These are phyloP conservation scores for Caradrina clavipalpis DNA, from an alignment of 2,888 invertebrate genomes.

Conservation along the genomic window DNA sequence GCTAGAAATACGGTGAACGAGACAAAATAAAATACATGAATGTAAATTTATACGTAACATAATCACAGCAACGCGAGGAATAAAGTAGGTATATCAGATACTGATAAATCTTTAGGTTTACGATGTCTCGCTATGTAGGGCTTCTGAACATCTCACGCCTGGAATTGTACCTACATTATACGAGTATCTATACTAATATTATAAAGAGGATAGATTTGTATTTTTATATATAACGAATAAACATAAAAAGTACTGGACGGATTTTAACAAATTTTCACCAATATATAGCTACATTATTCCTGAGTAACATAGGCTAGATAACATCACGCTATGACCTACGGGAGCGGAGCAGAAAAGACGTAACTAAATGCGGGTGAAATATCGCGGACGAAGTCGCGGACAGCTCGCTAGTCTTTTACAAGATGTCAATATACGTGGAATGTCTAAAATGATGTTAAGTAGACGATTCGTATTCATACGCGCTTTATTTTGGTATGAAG, in stretches of 20 bases:
- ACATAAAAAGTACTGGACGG: too few species aligned
- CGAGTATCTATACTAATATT: too few species aligned
- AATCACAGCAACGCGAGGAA: constrained; percentile 36
- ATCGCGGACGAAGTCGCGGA: too few species aligned
- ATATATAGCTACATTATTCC: too few species aligned
- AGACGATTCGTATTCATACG: constrained; percentile 78
- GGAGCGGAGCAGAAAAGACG: too few species aligned
- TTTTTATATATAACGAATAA: too few species aligned
- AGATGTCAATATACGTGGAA: constrained; percentile 61
- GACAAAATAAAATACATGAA: constrained; percentile 51
- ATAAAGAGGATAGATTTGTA: too few species aligned
- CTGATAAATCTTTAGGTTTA: constrained; percentile 56
- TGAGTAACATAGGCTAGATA: too few species aligned
- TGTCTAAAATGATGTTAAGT: constrained; percentile 65
- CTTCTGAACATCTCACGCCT: constrained; percentile 45
- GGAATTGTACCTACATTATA: constrained; percentile 49
- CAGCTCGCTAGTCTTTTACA: too few species aligned
- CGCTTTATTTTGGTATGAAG: constrained; percentile 73
- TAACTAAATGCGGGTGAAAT: too few species aligned
- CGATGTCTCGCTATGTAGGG: constrained; percentile 29
- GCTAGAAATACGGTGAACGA: constrained; percentile 37
- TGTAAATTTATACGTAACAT: constrained; percentile 57
- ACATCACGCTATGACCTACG: too few species aligned
- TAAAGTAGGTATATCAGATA: constrained; percentile 28
- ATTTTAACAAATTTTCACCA: too few species aligned